Evolutionary conservation across 2,888 invertebrate genomes (phyloP).

Genomic region (Folsomia manolachei): DNA sequence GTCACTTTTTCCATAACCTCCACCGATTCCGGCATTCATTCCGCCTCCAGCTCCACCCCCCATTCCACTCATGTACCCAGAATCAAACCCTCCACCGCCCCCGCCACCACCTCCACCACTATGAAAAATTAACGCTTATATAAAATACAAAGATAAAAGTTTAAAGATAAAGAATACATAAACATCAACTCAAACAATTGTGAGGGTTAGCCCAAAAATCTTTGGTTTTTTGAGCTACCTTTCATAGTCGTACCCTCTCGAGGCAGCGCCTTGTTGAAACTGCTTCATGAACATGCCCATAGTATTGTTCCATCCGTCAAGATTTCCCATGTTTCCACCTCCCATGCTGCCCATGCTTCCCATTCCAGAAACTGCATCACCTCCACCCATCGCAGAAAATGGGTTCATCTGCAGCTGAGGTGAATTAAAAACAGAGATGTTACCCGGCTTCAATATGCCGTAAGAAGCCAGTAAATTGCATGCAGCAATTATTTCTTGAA

Average conservation of each 20-base stretch:
- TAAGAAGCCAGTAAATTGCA: constrained; percentile 49
- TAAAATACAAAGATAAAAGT: no score
- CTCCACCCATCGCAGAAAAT: constrained; percentile 43
- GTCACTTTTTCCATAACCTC: constrained; percentile 50
- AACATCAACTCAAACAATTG: neutral
- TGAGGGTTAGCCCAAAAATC: neutral
- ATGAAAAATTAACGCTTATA: no score
- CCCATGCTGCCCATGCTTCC: constrained; percentile 45
- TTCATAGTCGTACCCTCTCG: constrained; percentile 47
- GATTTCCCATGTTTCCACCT: constrained; percentile 33
- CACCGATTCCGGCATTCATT: constrained; percentile 44
- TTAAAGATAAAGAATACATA: neutral
- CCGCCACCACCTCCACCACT: constrained; percentile 17
- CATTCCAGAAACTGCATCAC: constrained; percentile 41
- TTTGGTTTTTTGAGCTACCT: no score
- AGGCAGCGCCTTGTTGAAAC: constrained; percentile 46
- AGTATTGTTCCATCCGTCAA: constrained; percentile 47
- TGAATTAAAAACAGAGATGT: constrained; percentile 49
- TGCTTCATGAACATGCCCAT: constrained; percentile 51
- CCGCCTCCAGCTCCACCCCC: constrained; percentile 47
- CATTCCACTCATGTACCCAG: constrained; percentile 51
- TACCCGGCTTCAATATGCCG: constrained; percentile 49
- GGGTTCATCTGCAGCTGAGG: constrained; percentile 49
- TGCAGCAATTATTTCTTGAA: constrained; percentile 49
- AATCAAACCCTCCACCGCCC: constrained; percentile 41